Conservation (phyloP, 35 echinoderm and acorn worm genomes). For the Hemicentrotus pulcherrimus region DNA sequence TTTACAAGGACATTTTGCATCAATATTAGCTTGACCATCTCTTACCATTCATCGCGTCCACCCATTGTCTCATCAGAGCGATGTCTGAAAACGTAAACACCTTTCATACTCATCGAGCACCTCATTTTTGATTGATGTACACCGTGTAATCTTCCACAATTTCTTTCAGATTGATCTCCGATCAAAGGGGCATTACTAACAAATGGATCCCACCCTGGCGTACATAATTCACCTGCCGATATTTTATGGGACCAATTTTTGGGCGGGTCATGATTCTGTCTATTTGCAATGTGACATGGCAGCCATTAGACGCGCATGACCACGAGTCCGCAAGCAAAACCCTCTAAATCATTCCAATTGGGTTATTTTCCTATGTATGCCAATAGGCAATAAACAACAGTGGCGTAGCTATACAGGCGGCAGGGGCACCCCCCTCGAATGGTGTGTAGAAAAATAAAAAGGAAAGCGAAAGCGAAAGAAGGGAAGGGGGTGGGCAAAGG, state of each 20-base stretch:
- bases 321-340: background rate
- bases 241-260: background rate
- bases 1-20: no score
- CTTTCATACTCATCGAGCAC: background rate
- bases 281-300: background rate
- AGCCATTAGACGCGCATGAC: background rate
- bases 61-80: background rate
- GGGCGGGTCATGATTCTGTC: background rate
- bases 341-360: background rate
- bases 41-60: no score
- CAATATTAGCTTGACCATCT: no score
- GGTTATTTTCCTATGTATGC: background rate
- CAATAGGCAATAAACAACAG: no score
- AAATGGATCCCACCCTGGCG: background rate
- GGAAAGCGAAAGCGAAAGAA: no score
- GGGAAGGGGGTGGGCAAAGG: no score
- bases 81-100: background rate
- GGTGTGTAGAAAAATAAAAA: no score
- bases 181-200: background rate
- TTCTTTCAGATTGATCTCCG: background rate
- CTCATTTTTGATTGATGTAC: background rate
- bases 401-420: no score
- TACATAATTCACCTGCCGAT: background rate
- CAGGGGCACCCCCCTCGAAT: no score
- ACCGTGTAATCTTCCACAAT: constrained; percentile 1